phyloP scores from a whole-genome alignment of 2,888 invertebrate genomes.

The Apamea crenata region DNA sequence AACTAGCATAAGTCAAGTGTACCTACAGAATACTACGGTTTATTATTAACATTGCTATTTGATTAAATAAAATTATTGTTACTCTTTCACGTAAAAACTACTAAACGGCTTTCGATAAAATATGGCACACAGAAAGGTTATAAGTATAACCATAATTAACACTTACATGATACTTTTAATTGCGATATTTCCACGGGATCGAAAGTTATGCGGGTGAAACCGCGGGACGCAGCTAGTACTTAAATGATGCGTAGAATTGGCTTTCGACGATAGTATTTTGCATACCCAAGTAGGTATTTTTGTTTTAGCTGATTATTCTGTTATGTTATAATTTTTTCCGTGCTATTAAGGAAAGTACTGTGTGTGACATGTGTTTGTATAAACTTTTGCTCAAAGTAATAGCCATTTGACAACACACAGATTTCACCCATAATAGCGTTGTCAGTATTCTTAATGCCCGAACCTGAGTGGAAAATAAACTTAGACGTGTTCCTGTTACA shows the following conservation, averaged over 20 bases:
- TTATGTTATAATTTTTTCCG: background rate
- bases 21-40: no score
- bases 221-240: no score
- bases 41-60: no score
- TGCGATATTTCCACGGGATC: no score
- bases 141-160: no score
- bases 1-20: no score
- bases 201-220: no score
- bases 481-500: slow-evolving; percentile 12
- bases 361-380: background rate
- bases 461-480: slow-evolving; percentile 14
- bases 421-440: background rate
- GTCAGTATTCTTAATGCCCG: slow-evolving; percentile 4
- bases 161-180: no score
- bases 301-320: background rate
- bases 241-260: background rate
- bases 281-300: background rate
- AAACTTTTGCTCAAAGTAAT: background rate
- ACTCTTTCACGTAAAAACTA: no score
- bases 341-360: background rate
- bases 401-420: background rate
- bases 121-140: no score
- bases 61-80: no score
- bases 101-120: no score
- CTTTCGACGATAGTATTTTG: background rate